These are phyloP conservation scores for Helleia helle DNA, from an alignment of 2,888 invertebrate species.

Conservation along the genomic window DNA sequence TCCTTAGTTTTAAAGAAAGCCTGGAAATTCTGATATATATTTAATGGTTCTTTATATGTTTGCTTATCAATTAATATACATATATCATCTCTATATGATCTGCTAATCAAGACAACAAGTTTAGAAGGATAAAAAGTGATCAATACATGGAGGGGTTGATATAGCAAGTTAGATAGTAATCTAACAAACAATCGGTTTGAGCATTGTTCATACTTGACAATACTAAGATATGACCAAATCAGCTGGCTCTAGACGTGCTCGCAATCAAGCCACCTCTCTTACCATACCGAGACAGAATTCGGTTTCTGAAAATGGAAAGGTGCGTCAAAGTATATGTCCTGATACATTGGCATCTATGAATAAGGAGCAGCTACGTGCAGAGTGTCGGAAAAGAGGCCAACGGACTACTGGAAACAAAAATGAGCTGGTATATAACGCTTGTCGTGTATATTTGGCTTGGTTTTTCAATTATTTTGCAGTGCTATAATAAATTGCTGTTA, in stretches of 20 bases:
- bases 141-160: conserved; percentile 19
- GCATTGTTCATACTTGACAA: conserved; percentile 22
- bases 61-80: neutral
- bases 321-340: conserved; percentile 56
- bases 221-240: conserved; percentile 33
- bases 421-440: conserved; percentile 76
- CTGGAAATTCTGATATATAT: neutral
- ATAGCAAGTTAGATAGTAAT: too few relatives aligned
- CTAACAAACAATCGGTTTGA: conserved; percentile 16
- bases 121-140: conserved; percentile 1
- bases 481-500: neutral
- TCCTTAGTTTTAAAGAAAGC: too few relatives aligned
- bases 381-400: conserved; percentile 80
- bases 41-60: conserved; percentile 1
- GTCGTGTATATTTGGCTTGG: conserved; percentile 36
- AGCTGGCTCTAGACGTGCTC: conserved; percentile 58
- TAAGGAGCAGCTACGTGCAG: conserved; percentile 79
- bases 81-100: conserved; percentile 1
- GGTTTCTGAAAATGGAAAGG: conserved; percentile 54
- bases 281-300: conserved; percentile 57
- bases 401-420: conserved; percentile 80
- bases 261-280: conserved; percentile 56
- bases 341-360: conserved; percentile 75
- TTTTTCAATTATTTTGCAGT: conserved; percentile 27
- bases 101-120: conserved; percentile 1